Percentiles rank a stretch among this genome's conserved stretches.
Conservation (phyloP, 2,113 vertebrate species). For the Oxygymnocypris stewartii region DNA sequence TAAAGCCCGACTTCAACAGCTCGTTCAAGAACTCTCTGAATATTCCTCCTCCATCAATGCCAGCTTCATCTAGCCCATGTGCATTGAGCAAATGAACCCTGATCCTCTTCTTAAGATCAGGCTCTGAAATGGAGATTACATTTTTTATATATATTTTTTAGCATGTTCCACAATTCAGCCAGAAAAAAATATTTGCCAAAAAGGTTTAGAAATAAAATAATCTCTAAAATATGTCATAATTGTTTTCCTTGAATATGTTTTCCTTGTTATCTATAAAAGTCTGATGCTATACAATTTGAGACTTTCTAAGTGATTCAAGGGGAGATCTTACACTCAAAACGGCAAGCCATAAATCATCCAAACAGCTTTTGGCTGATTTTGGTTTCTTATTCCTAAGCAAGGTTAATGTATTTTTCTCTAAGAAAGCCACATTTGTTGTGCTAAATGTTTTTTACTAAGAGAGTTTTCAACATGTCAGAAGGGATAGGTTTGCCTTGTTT, state of each 20-base stretch:
- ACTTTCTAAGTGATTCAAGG: not conserved
- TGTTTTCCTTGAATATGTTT: no score
- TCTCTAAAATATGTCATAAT: not conserved
- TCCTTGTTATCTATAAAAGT: not conserved
- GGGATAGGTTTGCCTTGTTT: slow-evolving; percentile 22
- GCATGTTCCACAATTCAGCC: not conserved
- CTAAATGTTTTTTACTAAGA: not conserved
- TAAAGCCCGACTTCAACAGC: slow-evolving; percentile 95
- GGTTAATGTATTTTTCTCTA: not conserved
- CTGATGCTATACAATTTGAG: not conserved
- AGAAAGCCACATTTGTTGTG: not conserved
- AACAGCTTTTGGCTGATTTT: no score
- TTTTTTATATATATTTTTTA: not conserved
- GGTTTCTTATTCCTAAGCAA: not conserved
- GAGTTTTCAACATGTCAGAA: not conserved
- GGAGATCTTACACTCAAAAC: not conserved
- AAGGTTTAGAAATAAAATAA: not conserved
- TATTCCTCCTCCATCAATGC: slow-evolving; percentile 96
- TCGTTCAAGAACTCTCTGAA: slow-evolving; percentile 98
- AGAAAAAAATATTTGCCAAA: not conserved
- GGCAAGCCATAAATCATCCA: slow-evolving; percentile 62
- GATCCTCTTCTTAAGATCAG: slow-evolving; percentile 93
- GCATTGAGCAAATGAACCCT: slow-evolving; percentile 95
- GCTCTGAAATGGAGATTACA: slow-evolving; percentile 74
- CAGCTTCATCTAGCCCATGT: slow-evolving; percentile 95